phyloP scores from a whole-genome alignment of 2,888 invertebrate species.

The Lochmaea capreae region DNA sequence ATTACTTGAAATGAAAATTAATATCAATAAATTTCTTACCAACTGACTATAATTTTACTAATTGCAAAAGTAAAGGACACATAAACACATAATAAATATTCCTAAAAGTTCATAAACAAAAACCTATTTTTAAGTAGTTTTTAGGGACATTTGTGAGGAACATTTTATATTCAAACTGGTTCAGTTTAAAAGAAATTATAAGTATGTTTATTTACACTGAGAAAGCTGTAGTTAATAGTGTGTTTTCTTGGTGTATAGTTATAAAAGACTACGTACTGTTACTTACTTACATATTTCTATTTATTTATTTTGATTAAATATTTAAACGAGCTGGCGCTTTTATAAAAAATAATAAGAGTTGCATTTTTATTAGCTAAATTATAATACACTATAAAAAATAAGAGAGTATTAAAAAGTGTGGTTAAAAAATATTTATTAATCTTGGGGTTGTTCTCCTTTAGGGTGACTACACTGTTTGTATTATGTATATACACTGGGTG shows the following conservation, averaged over 20 bases:
- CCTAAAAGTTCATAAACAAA: too few species aligned
- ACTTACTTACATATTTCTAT: slow-evolving; percentile 36
- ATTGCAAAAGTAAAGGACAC: too few species aligned
- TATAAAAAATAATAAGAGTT: not conserved
- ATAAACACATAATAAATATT: too few species aligned
- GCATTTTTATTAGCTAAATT: not conserved
- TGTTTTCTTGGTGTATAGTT: slow-evolving; percentile 32
- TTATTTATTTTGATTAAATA: slow-evolving; percentile 42
- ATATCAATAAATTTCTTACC: too few species aligned
- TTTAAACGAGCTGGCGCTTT: slow-evolving; percentile 39
- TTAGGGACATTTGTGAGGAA: not conserved
- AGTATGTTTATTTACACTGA: slow-evolving; percentile 33
- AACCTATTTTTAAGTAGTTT: too few species aligned
- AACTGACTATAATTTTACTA: too few species aligned
- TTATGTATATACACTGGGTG: too few species aligned
- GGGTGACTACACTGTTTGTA: too few species aligned
- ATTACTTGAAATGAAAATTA: too few species aligned
- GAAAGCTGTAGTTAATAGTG: slow-evolving; percentile 24
- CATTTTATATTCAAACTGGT: not conserved
- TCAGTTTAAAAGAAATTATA: slow-evolving; percentile 20
- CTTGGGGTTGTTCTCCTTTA: too few species aligned
- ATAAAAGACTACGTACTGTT: slow-evolving; percentile 40
- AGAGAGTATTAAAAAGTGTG: not conserved
- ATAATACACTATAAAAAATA: not conserved
- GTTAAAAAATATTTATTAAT: not conserved